phyloP scores from a whole-genome alignment of 2,113 vertebrate genomes.

The Collichthys lucidus region DNA sequence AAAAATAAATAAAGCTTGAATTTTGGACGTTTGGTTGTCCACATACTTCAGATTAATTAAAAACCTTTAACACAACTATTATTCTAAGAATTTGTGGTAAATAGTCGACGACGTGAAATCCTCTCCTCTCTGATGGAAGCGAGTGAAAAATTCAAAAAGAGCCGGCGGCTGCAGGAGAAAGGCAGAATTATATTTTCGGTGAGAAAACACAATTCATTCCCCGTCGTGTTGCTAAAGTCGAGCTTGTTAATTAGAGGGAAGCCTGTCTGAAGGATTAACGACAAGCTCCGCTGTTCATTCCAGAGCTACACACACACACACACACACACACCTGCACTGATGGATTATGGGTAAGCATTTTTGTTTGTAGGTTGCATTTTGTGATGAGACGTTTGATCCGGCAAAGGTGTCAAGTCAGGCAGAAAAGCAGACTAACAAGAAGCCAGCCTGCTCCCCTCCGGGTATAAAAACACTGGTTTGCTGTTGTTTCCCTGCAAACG shows the following conservation, averaged over 20 bases:
- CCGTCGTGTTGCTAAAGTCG: slow-evolving; percentile 43
- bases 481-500: slow-evolving; percentile 53
- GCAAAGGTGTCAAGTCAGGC: slow-evolving; percentile 82
- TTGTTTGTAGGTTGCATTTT: slow-evolving; percentile 70
- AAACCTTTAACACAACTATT: background rate
- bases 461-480: slow-evolving; percentile 67
- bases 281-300: slow-evolving; percentile 61
- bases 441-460: slow-evolving; percentile 68
- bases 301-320: slow-evolving; percentile 16
- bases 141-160: slow-evolving; percentile 14
- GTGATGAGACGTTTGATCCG: slow-evolving; percentile 83
- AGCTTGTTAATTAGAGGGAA: slow-evolving; percentile 74
- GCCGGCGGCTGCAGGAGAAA: slow-evolving; percentile 2
- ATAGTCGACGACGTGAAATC: background rate
- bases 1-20: too few relatives aligned
- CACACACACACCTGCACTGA: slow-evolving; percentile 70
- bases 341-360: slow-evolving; percentile 80
- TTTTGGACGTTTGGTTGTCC: background rate
- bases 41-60: background rate
- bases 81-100: background rate
- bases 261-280: slow-evolving; percentile 75
- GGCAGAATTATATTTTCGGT: slow-evolving; percentile 38
- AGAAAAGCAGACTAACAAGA: slow-evolving; percentile 81
- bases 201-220: slow-evolving; percentile 41
- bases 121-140: slow-evolving; percentile 25